These are phyloP conservation scores for Metallyticus violacea DNA, from an alignment of 2,888 invertebrate species.

Conservation along the genomic window DNA sequence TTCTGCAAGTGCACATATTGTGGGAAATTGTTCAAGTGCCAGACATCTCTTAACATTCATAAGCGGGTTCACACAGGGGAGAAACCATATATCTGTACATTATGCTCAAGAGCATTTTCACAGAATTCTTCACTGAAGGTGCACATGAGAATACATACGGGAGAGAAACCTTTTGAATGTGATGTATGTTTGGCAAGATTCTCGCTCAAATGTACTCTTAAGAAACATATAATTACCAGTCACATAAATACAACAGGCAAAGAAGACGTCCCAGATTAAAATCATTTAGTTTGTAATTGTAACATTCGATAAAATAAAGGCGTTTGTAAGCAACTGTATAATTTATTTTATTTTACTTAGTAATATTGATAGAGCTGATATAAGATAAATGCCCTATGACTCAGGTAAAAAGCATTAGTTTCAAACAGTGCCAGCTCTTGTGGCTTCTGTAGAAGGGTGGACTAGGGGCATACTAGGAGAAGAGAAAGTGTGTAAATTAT, in stretches of 20 bases:
- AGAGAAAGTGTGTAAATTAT: no score
- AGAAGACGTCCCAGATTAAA: background rate
- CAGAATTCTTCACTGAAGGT: background rate
- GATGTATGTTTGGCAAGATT: background rate
- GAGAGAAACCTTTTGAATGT: background rate
- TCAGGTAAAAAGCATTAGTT: no score
- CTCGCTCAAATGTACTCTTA: background rate
- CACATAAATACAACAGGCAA: background rate
- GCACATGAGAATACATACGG: background rate
- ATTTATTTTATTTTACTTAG: no score
- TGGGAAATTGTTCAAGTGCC: background rate
- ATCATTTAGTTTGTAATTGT: background rate
- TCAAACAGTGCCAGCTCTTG: no score
- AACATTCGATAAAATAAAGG: background rate
- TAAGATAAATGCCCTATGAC: no score
- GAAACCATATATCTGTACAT: background rate
- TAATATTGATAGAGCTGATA: no score
- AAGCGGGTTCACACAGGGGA: background rate
- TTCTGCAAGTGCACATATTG: background rate
- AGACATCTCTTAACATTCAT: background rate
- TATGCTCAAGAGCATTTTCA: background rate
- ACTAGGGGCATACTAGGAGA: no score
- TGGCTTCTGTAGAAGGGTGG: no score
- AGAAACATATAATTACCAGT: background rate
- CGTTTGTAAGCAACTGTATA: no score